Evolutionary conservation across 2,888 invertebrate species (phyloP).

Genomic region (Homarus gammarus): DNA sequence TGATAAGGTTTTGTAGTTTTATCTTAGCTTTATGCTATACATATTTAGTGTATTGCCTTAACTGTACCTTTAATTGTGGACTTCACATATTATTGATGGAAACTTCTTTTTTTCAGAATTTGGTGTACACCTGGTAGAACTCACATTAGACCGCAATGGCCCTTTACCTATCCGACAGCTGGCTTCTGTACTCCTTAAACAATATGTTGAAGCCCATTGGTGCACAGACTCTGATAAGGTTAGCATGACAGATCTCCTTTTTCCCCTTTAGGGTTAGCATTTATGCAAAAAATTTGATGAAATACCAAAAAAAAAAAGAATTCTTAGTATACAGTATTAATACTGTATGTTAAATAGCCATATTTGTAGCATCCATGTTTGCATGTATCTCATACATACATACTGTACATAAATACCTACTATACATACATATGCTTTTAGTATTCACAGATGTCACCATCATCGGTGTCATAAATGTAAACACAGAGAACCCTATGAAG

Average conservation of each 20-base stretch:
- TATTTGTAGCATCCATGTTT: not conserved
- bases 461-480: too few relatives aligned
- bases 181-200: constrained; percentile 86
- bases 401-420: too few relatives aligned
- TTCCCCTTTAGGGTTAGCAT: too few relatives aligned
- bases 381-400: not conserved
- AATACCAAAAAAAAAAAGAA: not conserved
- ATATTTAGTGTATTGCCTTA: too few relatives aligned
- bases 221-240: constrained; percentile 81
- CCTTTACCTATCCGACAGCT: constrained; percentile 84
- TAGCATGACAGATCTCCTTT: not conserved
- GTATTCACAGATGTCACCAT: too few relatives aligned
- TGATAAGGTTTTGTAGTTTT: too few relatives aligned
- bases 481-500: too few relatives aligned
- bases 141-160: constrained; percentile 84
- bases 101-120: constrained; percentile 79
- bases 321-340: not conserved
- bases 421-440: too few relatives aligned
- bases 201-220: constrained; percentile 87
- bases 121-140: constrained; percentile 85
- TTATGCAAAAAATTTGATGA: too few relatives aligned
- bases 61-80: too few relatives aligned
- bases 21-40: too few relatives aligned
- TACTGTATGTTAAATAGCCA: not conserved
- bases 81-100: too few relatives aligned